phyloP scores from a whole-genome alignment of 1,140 invertebrate species.

The Drosophila sechellia region DNA sequence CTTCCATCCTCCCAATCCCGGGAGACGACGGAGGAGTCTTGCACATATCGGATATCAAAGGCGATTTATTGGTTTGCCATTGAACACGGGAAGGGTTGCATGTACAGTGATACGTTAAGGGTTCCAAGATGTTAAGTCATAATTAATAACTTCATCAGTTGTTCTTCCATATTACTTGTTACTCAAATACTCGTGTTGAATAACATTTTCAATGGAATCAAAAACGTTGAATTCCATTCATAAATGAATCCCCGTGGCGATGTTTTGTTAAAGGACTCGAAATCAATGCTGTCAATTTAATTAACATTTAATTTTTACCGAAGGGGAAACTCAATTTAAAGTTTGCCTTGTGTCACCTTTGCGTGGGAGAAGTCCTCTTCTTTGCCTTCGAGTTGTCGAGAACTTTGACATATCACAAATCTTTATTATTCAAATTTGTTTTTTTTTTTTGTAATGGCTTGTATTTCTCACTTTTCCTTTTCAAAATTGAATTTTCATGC shows the following conservation, averaged over 20 bases:
- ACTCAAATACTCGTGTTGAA: no score
- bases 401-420: background rate
- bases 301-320: slow-evolving; percentile 3
- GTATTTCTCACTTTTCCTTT: background rate
- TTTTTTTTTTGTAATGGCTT: no score
- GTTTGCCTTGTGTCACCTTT: slow-evolving; percentile 1
- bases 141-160: no score
- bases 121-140: background rate
- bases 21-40: background rate
- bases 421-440: no score
- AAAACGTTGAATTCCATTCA: background rate
- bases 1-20: background rate
- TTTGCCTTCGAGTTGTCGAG: background rate
- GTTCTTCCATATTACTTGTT: no score
- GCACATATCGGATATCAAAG: slow-evolving; percentile 13
- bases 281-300: slow-evolving; percentile 12
- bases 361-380: background rate
- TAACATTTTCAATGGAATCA: no score
- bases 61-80: slow-evolving; percentile 8
- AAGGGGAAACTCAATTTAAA: slow-evolving; percentile 9
- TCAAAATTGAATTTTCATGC: background rate
- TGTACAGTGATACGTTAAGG: background rate
- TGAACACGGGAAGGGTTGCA: background rate
- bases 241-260: background rate
- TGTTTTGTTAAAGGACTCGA: background rate